These are phyloP conservation scores for Lasioglossum morio DNA, from an alignment of 2,888 invertebrate genomes.

Conservation along the genomic window DNA sequence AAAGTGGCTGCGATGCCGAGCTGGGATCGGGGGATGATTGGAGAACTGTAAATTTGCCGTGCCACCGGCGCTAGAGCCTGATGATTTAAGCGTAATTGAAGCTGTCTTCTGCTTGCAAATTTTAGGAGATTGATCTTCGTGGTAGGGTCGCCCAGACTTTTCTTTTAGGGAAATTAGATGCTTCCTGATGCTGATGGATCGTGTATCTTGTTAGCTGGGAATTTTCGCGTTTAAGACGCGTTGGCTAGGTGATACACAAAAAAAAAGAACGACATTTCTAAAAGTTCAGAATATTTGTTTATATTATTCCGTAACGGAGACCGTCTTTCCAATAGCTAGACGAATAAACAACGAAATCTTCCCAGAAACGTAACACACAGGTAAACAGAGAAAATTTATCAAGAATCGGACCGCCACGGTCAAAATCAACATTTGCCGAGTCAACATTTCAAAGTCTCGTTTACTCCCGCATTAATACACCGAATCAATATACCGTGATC, in stretches of 20 bases:
- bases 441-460: background rate
- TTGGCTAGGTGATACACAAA: accelerated
- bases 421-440: constrained; percentile 1
- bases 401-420: background rate
- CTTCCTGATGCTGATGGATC: background rate
- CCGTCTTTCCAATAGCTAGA: background rate
- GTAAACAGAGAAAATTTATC: background rate
- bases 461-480: too few species aligned
- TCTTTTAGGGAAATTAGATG: constrained; percentile 4
- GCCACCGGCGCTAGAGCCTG: constrained; percentile 1
- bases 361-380: background rate
- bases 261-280: too few species aligned
- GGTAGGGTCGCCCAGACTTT: background rate
- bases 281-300: background rate
- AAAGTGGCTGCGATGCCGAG: constrained; percentile 11
- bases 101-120: constrained; percentile 6
- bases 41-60: constrained; percentile 4
- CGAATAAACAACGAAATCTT: background rate
- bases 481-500: background rate
- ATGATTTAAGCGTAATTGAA: constrained; percentile 9
- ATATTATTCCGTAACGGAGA: too few species aligned
- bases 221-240: background rate
- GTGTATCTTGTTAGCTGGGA: background rate
- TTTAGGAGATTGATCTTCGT: background rate
- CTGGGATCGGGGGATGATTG: background rate